Evolutionary conservation across 2,797 vertebrate species (phyloP), one percentile per base, ranked within the genome.

Genomic region (Sternarchorhynchus goeldii): DNA sequence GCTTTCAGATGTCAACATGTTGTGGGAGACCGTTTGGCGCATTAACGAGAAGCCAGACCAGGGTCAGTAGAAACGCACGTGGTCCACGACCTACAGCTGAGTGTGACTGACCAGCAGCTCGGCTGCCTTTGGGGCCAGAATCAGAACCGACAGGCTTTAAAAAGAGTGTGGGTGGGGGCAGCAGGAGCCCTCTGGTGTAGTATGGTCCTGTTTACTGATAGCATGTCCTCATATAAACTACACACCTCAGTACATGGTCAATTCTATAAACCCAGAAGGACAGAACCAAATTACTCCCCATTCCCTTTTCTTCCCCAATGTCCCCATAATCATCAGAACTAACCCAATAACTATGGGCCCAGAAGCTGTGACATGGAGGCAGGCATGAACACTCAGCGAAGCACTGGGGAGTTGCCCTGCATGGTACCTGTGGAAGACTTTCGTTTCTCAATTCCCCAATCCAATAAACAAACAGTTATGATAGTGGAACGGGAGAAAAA

Each of bases 221-320:
- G 60, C 41, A 36, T 57, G 68, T 64, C 74, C 59, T 31, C 41
- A 71, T 36, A 58, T 53, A 21, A 21, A 18, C 17, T 69, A 31
- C 12, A 50, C 45, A 50, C 45, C 45, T 88, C 86, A 81, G 32
- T 34, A 65, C 65, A 82, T 50, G 81, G 79, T 72, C 60, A 39
- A 57, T 77, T 82, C 77, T 83, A 86, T 82, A 87, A 84, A 36
- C 78, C 62, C 62, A 58, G 75, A 69, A 50, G 85, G 53, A 78
- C 88, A 86, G 89, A 90, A 91, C 91, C 91, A 91, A 92, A 92
- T 92, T 92, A 91, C 90, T 86, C 86, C 84, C 81, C 20, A 82
- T 36, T 89, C 87, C 88, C 84, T 84, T 89, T 86, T 87, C 87
- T 87, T 87, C 87, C 84, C 81, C 60, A 80, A 87, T 89, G 88